Conservation (phyloP, 2,888 invertebrate species). For the Melitaea athalia region DNA sequence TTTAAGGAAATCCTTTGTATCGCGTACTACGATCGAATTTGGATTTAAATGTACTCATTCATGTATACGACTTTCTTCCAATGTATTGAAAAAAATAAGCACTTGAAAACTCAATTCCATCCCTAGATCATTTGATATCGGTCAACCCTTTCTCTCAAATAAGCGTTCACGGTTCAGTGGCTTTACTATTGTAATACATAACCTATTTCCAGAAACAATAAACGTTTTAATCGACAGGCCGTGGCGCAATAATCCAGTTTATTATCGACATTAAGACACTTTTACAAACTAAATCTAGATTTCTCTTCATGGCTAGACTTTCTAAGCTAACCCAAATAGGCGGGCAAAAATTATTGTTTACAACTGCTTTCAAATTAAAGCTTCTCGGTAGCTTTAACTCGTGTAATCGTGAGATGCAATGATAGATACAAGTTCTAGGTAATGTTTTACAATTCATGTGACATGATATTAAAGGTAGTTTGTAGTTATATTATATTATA, state of each 20-base stretch:
- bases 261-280: conserved; percentile 46
- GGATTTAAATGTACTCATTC: no score
- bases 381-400: conserved; percentile 33
- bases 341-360: conserved; percentile 42
- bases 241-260: conserved; percentile 35
- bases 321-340: conserved; percentile 51
- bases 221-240: conserved; percentile 32
- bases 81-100: no score
- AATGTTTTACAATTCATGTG: not conserved
- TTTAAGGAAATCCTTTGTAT: no score
- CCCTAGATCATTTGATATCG: no score
- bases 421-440: not conserved
- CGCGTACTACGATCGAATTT: no score
- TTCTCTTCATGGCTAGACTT: conserved; percentile 49
- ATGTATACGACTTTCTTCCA: no score
- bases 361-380: conserved; percentile 43
- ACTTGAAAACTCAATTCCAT: no score
- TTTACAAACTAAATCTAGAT: conserved; percentile 53
- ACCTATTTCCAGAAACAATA: conserved; percentile 35
- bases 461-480: not conserved
- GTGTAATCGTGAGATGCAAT: conserved; percentile 22
- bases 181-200: conserved; percentile 5
- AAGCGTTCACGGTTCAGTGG: no score
- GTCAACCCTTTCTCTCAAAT: no score
- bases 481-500: no score